Conservation (phyloP, 2,888 invertebrate genomes). For the Stenodera caucasica region DNA sequence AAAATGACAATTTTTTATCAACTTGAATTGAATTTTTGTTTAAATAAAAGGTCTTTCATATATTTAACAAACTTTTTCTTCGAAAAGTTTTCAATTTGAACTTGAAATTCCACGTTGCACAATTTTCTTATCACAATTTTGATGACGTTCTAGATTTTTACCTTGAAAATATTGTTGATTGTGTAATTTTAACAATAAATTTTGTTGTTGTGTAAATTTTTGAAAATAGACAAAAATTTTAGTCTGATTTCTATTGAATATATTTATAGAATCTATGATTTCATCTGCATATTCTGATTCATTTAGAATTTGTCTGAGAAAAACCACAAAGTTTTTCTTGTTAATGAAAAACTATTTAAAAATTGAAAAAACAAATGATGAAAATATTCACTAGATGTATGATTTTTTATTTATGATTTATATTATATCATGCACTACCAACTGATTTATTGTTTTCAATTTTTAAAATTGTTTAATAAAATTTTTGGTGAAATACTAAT, state of each 20-base stretch:
- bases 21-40: too few species aligned
- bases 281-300: neutral
- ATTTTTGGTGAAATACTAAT: too few species aligned
- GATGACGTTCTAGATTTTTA: conserved; percentile 22
- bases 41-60: too few species aligned
- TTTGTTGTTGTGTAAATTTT: neutral
- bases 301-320: too few species aligned
- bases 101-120: conserved; percentile 5
- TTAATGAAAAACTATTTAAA: too few species aligned
- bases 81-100: neutral
- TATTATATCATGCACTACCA: conserved; percentile 9
- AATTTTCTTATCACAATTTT: neutral
- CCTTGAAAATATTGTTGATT: conserved; percentile 20
- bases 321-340: too few species aligned
- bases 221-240: neutral
- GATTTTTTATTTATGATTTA: neutral
- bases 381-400: neutral
- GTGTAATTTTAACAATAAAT: neutral
- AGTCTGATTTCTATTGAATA: neutral
- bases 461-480: too few species aligned
- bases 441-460: neutral
- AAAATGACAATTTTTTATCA: too few species aligned
- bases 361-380: neutral
- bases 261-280: neutral
- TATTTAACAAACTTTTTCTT: too few species aligned